Evolutionary conservation across 2,888 invertebrate species (phyloP).

Genomic region (Taenaris catops): DNA sequence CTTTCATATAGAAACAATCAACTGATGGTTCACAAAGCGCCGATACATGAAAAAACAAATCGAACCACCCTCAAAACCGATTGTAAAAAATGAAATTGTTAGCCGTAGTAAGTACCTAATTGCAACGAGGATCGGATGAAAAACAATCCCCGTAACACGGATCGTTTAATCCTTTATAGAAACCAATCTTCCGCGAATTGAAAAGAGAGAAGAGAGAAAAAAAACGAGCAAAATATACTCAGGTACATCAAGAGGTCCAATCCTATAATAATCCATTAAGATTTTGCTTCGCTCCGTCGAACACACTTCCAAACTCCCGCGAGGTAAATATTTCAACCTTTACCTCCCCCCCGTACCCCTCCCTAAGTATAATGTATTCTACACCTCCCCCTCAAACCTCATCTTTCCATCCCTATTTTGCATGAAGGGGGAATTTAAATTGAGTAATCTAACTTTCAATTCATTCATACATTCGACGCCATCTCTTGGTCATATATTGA

Average conservation of each 20-base stretch:
- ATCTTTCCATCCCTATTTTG: slow-evolving; percentile 77
- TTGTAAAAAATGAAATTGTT: slow-evolving; percentile 48
- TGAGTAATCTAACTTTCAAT: slow-evolving; percentile 80
- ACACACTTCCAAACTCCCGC: slow-evolving; percentile 71
- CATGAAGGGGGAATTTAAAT: slow-evolving; percentile 80
- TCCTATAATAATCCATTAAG: slow-evolving; percentile 78
- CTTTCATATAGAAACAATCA: slow-evolving; percentile 38
- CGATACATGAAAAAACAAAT: slow-evolving; percentile 29
- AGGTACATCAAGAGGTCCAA: slow-evolving; percentile 67
- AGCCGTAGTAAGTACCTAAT: slow-evolving; percentile 39
- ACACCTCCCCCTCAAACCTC: slow-evolving; percentile 64
- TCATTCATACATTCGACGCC: slow-evolving; percentile 79
- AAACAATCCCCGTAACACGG: slow-evolving; percentile 34
- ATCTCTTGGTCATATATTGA: slow-evolving; percentile 77
- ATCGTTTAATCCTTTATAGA: slow-evolving; percentile 47
- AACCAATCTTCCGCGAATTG: slow-evolving; percentile 40
- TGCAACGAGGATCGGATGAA: slow-evolving; percentile 36
- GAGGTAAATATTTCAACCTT: slow-evolving; percentile 73
- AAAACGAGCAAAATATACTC: slow-evolving; percentile 44
- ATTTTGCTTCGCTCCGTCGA: slow-evolving; percentile 66
- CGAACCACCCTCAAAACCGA: slow-evolving; percentile 31
- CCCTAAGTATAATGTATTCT: slow-evolving; percentile 67
- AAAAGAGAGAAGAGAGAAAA: slow-evolving; percentile 43
- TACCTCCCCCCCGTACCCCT: slow-evolving; percentile 40
- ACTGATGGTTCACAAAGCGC: slow-evolving; percentile 36